Evolutionary conservation across 2,888 invertebrate species (phyloP).

Genomic region (Trissoscelio sp.): DNA sequence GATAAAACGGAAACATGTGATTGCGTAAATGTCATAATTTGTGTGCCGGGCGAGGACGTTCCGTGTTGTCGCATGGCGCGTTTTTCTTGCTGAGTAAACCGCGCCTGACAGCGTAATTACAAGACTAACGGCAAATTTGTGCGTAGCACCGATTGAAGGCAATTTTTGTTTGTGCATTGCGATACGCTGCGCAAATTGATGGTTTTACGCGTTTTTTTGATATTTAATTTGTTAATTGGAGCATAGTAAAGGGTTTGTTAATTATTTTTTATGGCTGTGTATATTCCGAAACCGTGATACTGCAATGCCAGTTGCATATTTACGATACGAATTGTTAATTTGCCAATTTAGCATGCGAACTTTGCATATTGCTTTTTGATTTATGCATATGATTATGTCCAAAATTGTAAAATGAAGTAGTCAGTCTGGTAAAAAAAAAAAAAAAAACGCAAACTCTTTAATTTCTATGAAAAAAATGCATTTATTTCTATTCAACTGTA

Average conservation of each 20-base stretch:
- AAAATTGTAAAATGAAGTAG: no score
- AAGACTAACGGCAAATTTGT: conserved; percentile 46
- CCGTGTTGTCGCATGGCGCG: conserved; percentile 3
- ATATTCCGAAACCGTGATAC: neutral
- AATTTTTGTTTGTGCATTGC: neutral
- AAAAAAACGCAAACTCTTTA: no score
- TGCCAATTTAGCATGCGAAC: neutral
- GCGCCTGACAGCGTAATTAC: conserved; percentile 46
- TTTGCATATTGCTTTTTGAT: neutral
- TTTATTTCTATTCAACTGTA: neutral
- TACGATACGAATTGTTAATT: conserved; percentile 9
- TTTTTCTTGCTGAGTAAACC: conserved; percentile 53
- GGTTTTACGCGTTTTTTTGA: conserved; percentile 28
- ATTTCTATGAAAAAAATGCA: neutral
- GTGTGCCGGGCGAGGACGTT: conserved; percentile 10
- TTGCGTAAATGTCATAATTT: conserved; percentile 51
- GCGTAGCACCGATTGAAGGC: conserved; percentile 8
- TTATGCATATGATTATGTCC: neutral
- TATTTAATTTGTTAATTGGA: conserved; percentile 27
- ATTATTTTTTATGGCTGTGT: neutral
- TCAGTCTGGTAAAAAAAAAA: no score
- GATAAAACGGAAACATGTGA: conserved; percentile 21
- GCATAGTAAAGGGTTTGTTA: neutral
- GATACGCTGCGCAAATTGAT: conserved; percentile 26
- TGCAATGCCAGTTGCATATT: neutral